phyloP scores from a whole-genome alignment of 2,888 invertebrate genomes.

The Ashinkailepas kermadecensis region DNA sequence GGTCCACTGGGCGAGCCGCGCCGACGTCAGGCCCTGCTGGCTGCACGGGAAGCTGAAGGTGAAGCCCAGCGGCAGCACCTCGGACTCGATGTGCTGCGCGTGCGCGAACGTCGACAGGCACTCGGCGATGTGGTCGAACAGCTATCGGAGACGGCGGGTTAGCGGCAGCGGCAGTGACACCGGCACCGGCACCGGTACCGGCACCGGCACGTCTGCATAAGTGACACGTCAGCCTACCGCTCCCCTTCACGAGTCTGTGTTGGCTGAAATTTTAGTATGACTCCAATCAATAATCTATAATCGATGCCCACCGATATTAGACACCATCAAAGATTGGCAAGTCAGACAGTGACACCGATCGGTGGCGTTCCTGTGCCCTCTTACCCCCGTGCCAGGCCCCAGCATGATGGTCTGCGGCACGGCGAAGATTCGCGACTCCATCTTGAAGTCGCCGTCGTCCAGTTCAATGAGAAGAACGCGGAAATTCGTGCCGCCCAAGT shows the following conservation, averaged over 20 bases:
- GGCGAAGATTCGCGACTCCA: conserved; percentile 95
- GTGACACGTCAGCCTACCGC: no score
- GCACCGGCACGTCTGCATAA: no score
- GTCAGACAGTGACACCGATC: no score
- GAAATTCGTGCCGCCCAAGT: conserved; percentile 97
- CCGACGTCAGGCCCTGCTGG: conserved; percentile 79
- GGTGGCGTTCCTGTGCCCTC: conserved; percentile 24
- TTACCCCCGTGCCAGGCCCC: conserved; percentile 65
- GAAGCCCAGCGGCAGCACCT: conserved; percentile 81
- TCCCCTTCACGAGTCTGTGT: no score
- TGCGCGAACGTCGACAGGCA: conserved; percentile 85
- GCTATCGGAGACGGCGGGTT: conserved; percentile 42
- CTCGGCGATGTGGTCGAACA: conserved; percentile 93
- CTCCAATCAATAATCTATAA: no score
- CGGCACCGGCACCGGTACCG: no score
- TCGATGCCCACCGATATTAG: no score
- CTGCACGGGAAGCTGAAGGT: conserved; percentile 92
- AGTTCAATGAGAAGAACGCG: conserved; percentile 86
- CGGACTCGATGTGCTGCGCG: conserved; percentile 66
- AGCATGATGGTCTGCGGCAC: conserved; percentile 91
- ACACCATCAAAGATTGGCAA: no score
- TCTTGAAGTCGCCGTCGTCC: conserved; percentile 73
- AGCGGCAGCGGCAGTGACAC: no score
- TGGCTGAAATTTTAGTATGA: no score
- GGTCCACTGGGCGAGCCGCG: conserved; percentile 83